phyloP scores from a whole-genome alignment of 2,113 vertebrate genomes.

The Nyctereutes procyonoides region DNA sequence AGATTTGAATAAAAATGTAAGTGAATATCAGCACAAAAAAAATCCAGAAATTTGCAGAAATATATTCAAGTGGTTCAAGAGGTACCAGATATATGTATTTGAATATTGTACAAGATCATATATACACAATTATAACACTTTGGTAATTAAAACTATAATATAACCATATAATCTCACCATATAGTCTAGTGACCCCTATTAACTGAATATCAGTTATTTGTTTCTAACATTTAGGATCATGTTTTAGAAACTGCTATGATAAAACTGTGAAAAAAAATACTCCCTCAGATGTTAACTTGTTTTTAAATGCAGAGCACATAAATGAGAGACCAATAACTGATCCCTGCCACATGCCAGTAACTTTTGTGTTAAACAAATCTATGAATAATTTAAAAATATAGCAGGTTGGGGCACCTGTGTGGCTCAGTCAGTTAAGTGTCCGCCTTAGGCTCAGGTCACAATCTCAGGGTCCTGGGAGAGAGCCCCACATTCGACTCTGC shows the following conservation, averaged over 20 bases:
- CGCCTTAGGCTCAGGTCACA: too few species aligned
- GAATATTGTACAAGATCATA: neutral
- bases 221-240: constrained; percentile 19
- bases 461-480: too few species aligned
- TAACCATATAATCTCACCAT: neutral
- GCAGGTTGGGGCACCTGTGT: too few species aligned
- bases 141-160: neutral
- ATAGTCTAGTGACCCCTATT: constrained; percentile 51
- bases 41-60: neutral
- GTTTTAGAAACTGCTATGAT: neutral
- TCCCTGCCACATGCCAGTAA: neutral
- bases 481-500: too few species aligned
- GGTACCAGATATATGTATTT: neutral
- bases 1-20: neutral
- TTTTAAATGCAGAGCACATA: neutral
- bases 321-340: neutral
- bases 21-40: neutral
- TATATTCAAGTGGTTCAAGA: neutral
- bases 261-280: neutral
- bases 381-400: neutral
- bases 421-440: too few species aligned
- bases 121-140: neutral
- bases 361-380: neutral
- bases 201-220: neutral
- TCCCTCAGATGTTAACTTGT: neutral